These are phyloP conservation scores for Oreohelix idahoensis DNA, from an alignment of 1,140 invertebrate genomes.

Conservation along the genomic window DNA sequence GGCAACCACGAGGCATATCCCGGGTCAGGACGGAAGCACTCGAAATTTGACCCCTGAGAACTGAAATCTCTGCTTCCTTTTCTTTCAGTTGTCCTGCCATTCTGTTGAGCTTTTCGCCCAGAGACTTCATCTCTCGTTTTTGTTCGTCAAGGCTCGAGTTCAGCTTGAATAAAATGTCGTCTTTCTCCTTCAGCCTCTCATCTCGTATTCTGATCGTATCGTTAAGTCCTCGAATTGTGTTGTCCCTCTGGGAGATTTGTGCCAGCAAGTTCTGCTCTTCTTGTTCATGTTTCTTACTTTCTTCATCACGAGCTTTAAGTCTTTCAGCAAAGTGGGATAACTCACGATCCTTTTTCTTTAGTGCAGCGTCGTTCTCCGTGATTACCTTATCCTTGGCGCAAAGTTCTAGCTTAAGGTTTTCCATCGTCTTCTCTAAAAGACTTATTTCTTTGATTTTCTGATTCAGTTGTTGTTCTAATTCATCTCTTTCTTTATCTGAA, in stretches of 20 bases:
- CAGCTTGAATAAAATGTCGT: constrained; percentile 55
- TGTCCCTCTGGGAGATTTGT: constrained; percentile 60
- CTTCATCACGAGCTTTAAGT: constrained; percentile 56
- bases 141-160: constrained; percentile 55
- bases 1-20: constrained; percentile 41
- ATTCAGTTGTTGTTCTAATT: constrained; percentile 45
- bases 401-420: constrained; percentile 51
- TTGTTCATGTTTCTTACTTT: constrained; percentile 54
- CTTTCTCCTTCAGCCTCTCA: constrained; percentile 62
- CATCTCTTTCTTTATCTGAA: constrained; percentile 51
- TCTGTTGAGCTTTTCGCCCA: constrained; percentile 54
- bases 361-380: constrained; percentile 39
- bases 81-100: constrained; percentile 46
- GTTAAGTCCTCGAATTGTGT: constrained; percentile 53
- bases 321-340: constrained; percentile 54
- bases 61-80: constrained; percentile 54
- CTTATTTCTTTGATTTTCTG: constrained; percentile 38
- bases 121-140: constrained; percentile 52
- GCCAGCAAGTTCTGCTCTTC: constrained; percentile 59
- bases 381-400: constrained; percentile 52
- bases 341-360: constrained; percentile 50
- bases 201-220: constrained; percentile 55
- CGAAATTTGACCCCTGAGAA: constrained; percentile 50
- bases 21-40: neutral
- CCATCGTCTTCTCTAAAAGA: constrained; percentile 46